Conservation (phyloP, 2,888 invertebrate genomes). For the Macrophya annulata region DNA sequence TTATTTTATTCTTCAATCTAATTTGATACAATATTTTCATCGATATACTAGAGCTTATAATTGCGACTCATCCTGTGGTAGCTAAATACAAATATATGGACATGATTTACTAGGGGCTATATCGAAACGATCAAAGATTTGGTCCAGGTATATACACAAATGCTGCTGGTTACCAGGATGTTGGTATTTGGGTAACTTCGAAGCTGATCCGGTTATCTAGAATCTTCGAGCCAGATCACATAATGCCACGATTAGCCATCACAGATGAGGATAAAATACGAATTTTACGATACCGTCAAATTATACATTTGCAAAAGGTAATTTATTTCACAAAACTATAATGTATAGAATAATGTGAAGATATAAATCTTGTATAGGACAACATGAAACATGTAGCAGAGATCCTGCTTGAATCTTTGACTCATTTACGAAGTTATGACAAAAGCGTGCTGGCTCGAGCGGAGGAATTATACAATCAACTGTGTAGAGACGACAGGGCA, state of each 20-base stretch:
- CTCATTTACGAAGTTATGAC: constrained; percentile 41
- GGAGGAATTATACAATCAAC: constrained; percentile 36
- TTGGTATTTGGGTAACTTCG: constrained; percentile 82
- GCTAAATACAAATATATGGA: constrained; percentile 68
- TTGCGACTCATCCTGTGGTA: neutral
- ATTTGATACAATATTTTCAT: neutral
- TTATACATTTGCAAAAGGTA: constrained; percentile 63
- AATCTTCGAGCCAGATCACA: constrained; percentile 61
- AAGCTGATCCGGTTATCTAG: constrained; percentile 80
- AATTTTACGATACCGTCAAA: constrained; percentile 71
- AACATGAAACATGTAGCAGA: constrained; percentile 22
- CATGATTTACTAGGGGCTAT: constrained; percentile 79
- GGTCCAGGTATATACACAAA: constrained; percentile 82
- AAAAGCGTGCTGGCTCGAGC: constrained; percentile 15
- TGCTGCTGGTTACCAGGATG: constrained; percentile 79
- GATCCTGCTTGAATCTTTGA: constrained; percentile 28
- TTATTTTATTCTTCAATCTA: neutral
- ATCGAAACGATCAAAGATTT: constrained; percentile 80
- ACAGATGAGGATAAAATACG: constrained; percentile 69
- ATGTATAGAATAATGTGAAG: neutral
- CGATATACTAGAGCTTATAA: neutral
- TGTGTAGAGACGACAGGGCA: constrained; percentile 33
- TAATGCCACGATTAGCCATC: constrained; percentile 70
- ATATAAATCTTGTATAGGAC: neutral
- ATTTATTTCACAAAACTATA: constrained; percentile 19